Evolutionary conservation across 2,888 invertebrate species (phyloP), one percentile per base, ranked within the genome.

Genomic region (Rotaria magnacalcarata): DNA sequence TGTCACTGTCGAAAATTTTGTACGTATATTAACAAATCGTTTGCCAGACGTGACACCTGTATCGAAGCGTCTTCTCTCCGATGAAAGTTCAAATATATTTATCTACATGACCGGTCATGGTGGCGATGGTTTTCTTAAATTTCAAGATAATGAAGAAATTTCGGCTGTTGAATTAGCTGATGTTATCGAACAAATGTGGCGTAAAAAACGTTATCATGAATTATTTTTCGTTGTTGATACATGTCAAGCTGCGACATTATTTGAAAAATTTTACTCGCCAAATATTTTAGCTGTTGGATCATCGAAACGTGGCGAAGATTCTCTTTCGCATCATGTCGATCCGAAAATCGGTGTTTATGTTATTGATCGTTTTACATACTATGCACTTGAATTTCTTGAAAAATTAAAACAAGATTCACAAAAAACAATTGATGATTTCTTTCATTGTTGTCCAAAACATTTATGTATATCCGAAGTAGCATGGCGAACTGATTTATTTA

Each of bases 151-250:
- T 0, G 97, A 99, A 90, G 99, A 99, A 92, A 95, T 99, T 43
- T 98, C 98, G 4, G 97, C 96, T 91, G 96, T 97, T 89, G 99
- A 99, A 91, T 92, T 99, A 89, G 98, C 97, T 34, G 98, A 99
- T 93, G 98, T 98, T 34, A 93, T 99, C 86, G 97, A 99, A 90
- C 98, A 99, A 92, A 99, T 99, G 99, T 97, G 97, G 96, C 96
- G 98, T 90, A 98, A 99, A 90, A 94, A 95, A 91, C 94, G 97
- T 88, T 99, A 99, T 91, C 96, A 98, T 92, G 98, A 99, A 91
- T 94, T 99, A 89, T 95, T 99, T 90, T 96, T 97, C 90, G 97
- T 99, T 93, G 96, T 98, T 88, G 99, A 99, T 91, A 99, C 98
- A 7, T 99, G 99, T 89, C 98, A 99, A 92, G 98, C 98, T 10